Evolutionary conservation across 2,113 vertebrate genomes (phyloP), one percentile per base, ranked within the genome.

Genomic region (Grammatotria lemairii): DNA sequence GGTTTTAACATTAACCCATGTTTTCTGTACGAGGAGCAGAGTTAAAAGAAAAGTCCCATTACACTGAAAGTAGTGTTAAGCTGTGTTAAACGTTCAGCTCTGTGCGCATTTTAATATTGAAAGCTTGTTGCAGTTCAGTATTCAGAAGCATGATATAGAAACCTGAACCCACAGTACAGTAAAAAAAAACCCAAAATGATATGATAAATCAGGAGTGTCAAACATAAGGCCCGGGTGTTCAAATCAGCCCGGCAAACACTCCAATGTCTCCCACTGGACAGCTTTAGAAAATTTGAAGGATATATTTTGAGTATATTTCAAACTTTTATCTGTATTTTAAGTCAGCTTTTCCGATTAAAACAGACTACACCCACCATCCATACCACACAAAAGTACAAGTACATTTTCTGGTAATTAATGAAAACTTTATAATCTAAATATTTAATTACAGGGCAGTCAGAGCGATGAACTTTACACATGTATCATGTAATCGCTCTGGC

Each of bases 301-400:
- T 65, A n/a, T 65, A 65, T 65, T 65, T 38, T 65, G 33, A 65
- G 60, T n/a, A n/a, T 65, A 38, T 65, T 65, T 65, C 4, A 12
- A 65, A 65, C 60, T 38, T 65, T 38, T 65, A 5, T 38, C 33
- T 65, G 33, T 65, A 65, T 38, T 65, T 65, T 65, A 65, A 65
- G 19, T 38, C 33, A 65, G 19, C 19, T 21, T 65, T 38, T 65
- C 31, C 0, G 0, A 65, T 65, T 38, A n/a, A 65, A 1, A 0
- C 19, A 65, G 33, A 38, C 17, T 65, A 12, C 6, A 38, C 19
- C 33, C 60, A n/a, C 33, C 33, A 65, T 1, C 33, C 33, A 38
- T 38, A 65, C 60, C 60, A 65, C 60, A 8, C 19, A 38, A 65
- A 65, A 65, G 2, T 65, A 12, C 17, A 65, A 38, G 0, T n/a